A percentile compares a stretch with the other conserved stretches of the same genome.
phyloP scores from a whole-genome alignment of 2,113 vertebrate genomes.

The Lagopus muta region DNA sequence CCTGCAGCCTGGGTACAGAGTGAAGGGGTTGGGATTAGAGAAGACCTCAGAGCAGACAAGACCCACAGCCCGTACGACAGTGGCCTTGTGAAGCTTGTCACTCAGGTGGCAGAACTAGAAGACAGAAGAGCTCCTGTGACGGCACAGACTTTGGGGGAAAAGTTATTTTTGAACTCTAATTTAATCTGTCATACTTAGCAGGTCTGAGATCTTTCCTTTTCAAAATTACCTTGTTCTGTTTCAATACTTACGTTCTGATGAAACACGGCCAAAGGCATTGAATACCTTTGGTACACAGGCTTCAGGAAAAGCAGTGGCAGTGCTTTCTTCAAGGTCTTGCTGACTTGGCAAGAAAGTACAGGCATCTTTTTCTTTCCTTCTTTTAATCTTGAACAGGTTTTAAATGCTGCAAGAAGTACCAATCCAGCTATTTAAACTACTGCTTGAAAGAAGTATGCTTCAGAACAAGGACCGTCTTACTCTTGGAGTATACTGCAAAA shows the following conservation, averaged over 20 bases:
- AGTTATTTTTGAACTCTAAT: not conserved
- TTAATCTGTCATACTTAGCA: not conserved
- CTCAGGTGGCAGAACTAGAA: fast-evolving
- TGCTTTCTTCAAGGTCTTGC: not conserved
- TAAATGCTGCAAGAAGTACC: not conserved
- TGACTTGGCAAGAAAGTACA: not conserved
- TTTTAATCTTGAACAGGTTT: not conserved
- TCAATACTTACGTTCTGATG: not conserved
- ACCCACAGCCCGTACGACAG: fast-evolving
- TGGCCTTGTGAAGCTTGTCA: not conserved
- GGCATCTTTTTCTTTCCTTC: not conserved
- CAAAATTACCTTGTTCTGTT: not conserved
- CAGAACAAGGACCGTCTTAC: not conserved
- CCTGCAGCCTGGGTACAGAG: fast-evolving
- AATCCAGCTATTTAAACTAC: not conserved
- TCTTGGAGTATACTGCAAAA: not conserved
- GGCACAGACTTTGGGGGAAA: fast-evolving
- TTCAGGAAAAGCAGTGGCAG: not conserved
- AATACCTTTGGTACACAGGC: fast-evolving
- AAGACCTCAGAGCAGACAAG: not conserved
- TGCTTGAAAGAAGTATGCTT: not conserved
- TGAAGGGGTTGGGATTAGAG: not conserved
- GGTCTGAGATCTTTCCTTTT: not conserved
- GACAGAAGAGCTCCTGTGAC: fast-evolving
- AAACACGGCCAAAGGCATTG: not conserved